Percentiles rank a stretch among this genome's conserved stretches.
Evolutionary conservation across 1,140 invertebrate genomes (phyloP).

Genomic region (Drosophila leontia): DNA sequence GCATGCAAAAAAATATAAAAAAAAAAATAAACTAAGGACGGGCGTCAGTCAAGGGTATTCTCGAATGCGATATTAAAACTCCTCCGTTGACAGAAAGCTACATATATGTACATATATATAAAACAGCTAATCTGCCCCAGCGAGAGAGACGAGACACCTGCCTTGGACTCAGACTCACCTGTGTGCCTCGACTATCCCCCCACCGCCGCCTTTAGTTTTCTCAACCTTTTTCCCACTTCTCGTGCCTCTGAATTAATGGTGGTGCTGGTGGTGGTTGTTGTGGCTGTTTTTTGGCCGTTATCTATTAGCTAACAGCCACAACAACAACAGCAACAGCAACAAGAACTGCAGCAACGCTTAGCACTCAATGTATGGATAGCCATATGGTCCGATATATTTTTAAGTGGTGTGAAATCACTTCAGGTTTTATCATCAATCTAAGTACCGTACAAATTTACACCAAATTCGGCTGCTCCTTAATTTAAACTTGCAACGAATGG

Average conservation of each 20-base stretch:
- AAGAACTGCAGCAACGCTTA: conserved; percentile 8
- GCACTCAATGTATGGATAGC: conserved; percentile 35
- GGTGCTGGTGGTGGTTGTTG: conserved; percentile 33
- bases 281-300: conserved; percentile 28
- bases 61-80: neutral
- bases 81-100: conserved; percentile 27
- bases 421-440: conserved; percentile 10
- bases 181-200: conserved; percentile 15
- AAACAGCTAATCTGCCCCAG: conserved; percentile 30
- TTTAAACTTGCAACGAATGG: neutral
- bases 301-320: conserved; percentile 51
- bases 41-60: conserved; percentile 50
- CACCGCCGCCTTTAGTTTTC: conserved; percentile 10
- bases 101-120: conserved; percentile 3
- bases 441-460: conserved; percentile 2
- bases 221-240: conserved; percentile 37
- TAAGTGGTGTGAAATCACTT: conserved; percentile 33
- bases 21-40: neutral
- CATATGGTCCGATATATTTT: conserved; percentile 24
- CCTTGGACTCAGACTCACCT: conserved; percentile 25
- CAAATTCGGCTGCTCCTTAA: neutral
- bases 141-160: conserved; percentile 26
- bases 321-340: conserved; percentile 15
- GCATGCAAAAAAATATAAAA: conserved; percentile 31
- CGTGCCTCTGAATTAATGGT: conserved; percentile 47